Evolutionary conservation across 2,888 invertebrate genomes (phyloP), one percentile per base, ranked within the genome.

Genomic region (Trichopria drosophilae): DNA sequence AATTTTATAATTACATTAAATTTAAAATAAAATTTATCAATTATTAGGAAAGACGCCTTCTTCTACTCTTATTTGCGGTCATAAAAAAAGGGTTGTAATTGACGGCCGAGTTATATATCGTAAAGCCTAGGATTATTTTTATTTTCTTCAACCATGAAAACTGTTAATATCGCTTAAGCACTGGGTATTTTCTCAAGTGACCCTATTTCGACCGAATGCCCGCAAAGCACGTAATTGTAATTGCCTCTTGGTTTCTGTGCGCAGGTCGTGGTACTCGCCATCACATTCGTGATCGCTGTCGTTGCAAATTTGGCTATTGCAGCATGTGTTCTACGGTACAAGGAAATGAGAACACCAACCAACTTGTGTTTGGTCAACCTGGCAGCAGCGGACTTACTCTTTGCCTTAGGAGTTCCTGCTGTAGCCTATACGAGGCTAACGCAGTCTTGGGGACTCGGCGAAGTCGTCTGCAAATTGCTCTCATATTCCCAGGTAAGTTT

Each of bases 381-480:
- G 62, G 85, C 86, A 10, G 82, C 83, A 52, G 81, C 86, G 16
- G 87, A 87, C 73, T 72, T 86, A 51, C 66, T 82, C 39, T 81
- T 82, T 62, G 78, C 80, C 16, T 58, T 78, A 20, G 80, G 81
- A 29, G 79, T 81, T 55, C 81, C 82, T 3, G 77, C 77, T 6
- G 77, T 81, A 37, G 79, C 80, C 13, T 78, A 78, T 57, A 78
- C 80, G 5, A 73, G 81, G 51, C 62, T 80, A n/a, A 74, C 76
- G 18, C 74, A 78, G 37, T 73, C 78, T 20, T 82, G 81, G 82
- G 66, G 66, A 47, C 71, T 81, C 44, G 81, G 81, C 6, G 77
- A 79, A 57, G 61, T 73, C 6, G 69, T 77, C 24, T 82, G 81
- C 68, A 74, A 76, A 63, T 63, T 81, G 43, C 67, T 82, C 46